Percentiles rank a stretch among this genome's conserved stretches.
Conservation (phyloP, 2,888 invertebrate genomes). For the Polia nebulosa region DNA sequence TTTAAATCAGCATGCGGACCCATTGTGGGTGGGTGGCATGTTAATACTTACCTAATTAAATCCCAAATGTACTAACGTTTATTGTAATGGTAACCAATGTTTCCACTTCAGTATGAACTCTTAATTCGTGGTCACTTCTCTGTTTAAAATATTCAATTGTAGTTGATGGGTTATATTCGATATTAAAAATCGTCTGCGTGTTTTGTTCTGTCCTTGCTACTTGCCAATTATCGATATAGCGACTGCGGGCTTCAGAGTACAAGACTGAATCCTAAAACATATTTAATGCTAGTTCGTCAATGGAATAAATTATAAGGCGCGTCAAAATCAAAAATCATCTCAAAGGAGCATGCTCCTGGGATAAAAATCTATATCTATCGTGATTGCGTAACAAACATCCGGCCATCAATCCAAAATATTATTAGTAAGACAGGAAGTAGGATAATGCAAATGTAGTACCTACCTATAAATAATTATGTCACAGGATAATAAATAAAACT, state of each 20-base stretch:
- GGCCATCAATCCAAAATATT: no score
- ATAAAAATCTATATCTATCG: no score
- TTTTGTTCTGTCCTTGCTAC: slow-evolving; percentile 81
- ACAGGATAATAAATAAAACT: no score
- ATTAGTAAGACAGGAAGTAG: no score
- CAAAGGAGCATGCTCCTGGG: no score
- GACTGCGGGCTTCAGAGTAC: slow-evolving; percentile 57
- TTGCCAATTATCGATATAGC: slow-evolving; percentile 82
- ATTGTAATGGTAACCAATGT: slow-evolving; percentile 76
- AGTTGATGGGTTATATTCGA: slow-evolving; percentile 67
- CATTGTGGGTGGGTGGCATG: no score
- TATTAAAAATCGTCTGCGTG: slow-evolving; percentile 67
- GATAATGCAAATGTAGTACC: no score
- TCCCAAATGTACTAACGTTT: slow-evolving; percentile 72
- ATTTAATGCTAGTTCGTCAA: not conserved
- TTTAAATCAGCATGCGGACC: not conserved
- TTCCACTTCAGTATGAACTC: slow-evolving; percentile 83
- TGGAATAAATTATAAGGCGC: no score
- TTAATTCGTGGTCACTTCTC: slow-evolving; percentile 77
- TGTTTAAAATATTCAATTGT: slow-evolving; percentile 76
- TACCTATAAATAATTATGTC: no score
- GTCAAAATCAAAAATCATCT: no score
- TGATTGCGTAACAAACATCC: no score
- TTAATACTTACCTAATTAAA: not conserved
- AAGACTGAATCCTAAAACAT: slow-evolving; percentile 53